These are phyloP conservation scores for Dermochelys coriacea DNA, from an alignment of 2,797 vertebrate species.

Conservation along the genomic window DNA sequence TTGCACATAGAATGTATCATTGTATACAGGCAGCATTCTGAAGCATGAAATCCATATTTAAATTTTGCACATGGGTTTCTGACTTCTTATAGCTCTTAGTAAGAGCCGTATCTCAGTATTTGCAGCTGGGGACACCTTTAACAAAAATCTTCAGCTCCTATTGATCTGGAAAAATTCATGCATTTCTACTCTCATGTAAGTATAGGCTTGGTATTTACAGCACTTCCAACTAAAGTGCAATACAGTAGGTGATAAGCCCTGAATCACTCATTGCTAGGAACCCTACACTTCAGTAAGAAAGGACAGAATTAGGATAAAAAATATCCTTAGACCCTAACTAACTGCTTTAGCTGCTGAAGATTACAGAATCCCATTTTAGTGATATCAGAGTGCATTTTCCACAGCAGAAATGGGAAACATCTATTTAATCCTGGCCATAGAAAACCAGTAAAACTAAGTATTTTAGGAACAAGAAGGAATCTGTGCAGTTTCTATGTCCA, in stretches of 20 bases:
- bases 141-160: conserved; percentile 40
- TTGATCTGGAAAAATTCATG: conserved; percentile 75
- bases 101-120: conserved; percentile 25
- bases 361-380: conserved; percentile 65
- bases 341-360: conserved; percentile 59
- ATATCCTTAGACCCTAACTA: conserved; percentile 25
- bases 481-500: not conserved
- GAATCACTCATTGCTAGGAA: not conserved
- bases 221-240: conserved; percentile 5
- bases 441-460: conserved; percentile 8
- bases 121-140: conserved; percentile 65
- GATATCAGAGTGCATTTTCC: conserved; percentile 51
- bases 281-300: not conserved
- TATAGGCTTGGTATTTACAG: not conserved
- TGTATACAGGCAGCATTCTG: not conserved
- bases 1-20: not conserved
- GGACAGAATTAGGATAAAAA: not conserved
- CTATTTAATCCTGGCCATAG: not conserved
- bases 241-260: conserved; percentile 50
- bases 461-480: not conserved
- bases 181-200: conserved; percentile 50
- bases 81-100: not conserved
- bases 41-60: conserved; percentile 46
- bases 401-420: not conserved
- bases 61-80: conserved; percentile 23